These are phyloP conservation scores for Eulemur mongoz DNA, from an alignment of 2,797 vertebrate genomes.

Conservation along the genomic window DNA sequence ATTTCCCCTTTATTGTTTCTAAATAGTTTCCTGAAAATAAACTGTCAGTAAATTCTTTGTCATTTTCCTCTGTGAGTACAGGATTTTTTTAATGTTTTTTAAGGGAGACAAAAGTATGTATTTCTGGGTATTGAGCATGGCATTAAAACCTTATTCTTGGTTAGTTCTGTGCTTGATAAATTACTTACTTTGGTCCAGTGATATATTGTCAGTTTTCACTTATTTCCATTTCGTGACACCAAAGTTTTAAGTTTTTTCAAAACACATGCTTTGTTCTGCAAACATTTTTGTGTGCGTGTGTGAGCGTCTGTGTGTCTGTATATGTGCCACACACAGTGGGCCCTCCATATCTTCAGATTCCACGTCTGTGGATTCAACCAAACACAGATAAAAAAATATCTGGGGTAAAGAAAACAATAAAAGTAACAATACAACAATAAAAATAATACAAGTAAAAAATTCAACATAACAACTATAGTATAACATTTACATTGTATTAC, in stretches of 20 bases:
- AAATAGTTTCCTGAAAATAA: constrained; percentile 59
- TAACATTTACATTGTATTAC: background rate
- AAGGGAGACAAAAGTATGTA: background rate
- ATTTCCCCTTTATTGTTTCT: constrained; percentile 26
- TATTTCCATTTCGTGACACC: background rate
- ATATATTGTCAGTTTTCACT: background rate
- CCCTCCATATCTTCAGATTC: background rate
- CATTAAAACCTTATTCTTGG: background rate
- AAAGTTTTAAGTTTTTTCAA: background rate
- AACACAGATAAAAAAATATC: background rate
- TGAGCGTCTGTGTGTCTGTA: background rate
- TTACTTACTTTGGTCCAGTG: background rate
- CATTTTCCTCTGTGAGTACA: background rate
- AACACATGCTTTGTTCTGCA: background rate
- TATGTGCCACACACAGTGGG: background rate
- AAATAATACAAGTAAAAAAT: background rate
- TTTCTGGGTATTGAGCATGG: background rate
- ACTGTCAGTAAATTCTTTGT: constrained; percentile 28
- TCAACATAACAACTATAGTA: background rate
- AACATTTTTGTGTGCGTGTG: background rate
- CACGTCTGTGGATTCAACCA: background rate
- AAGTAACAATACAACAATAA: background rate
- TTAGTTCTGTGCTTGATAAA: background rate
- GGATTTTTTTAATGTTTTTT: background rate
- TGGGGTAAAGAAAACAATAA: background rate